A percentile compares a stretch with the other conserved stretches of the same genome.
Conservation (phyloP, 2,797 vertebrate species). For the Hypotaenidia philippensis region DNA sequence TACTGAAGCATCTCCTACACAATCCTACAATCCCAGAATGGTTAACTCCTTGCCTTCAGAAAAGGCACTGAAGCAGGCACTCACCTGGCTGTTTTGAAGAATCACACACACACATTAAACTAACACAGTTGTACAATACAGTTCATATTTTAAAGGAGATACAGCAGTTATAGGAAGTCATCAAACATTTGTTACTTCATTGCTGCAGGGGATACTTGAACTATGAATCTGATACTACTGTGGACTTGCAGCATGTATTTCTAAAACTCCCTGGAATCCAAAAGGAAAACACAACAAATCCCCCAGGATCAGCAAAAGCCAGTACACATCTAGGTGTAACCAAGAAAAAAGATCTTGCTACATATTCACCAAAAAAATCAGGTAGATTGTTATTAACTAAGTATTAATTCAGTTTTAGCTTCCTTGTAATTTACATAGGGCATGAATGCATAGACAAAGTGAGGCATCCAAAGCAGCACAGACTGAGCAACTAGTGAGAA, state of each 20-base stretch:
- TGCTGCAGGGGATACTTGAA: neutral
- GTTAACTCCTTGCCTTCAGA: constrained; percentile 51
- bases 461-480: neutral
- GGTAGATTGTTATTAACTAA: neutral
- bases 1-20: neutral
- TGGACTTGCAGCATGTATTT: neutral
- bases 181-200: neutral
- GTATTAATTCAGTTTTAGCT: neutral
- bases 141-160: neutral
- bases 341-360: neutral
- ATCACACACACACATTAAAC: neutral
- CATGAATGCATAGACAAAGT: neutral
- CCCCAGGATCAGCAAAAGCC: neutral
- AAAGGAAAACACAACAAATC: neutral
- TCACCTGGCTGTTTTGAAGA: neutral
- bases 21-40: neutral
- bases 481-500: neutral
- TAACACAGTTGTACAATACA: neutral
- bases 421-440: neutral
- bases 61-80: neutral
- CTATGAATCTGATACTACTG: neutral
- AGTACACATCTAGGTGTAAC: neutral
- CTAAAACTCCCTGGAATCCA: neutral
- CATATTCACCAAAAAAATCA: neutral
- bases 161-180: neutral